Evolutionary conservation across 2,113 vertebrate species (phyloP).

Genomic region (Corydoras maculifer): DNA sequence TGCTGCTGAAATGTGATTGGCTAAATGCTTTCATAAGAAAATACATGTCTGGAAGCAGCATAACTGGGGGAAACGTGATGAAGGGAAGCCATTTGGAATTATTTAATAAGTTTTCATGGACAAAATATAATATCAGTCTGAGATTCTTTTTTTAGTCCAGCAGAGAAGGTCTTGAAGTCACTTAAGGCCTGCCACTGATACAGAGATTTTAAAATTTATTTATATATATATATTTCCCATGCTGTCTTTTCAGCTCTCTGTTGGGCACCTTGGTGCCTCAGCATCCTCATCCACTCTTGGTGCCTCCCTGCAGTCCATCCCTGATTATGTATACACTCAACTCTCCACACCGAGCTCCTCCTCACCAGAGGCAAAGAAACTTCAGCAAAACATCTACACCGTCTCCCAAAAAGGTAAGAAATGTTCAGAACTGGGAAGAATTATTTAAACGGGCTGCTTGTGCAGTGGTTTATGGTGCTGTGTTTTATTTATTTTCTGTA

Average conservation of each 20-base stretch:
- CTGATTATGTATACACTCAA: constrained; percentile 74
- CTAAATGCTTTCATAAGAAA: too few species aligned
- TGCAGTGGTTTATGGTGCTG: too few species aligned
- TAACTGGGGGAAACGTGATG: too few species aligned
- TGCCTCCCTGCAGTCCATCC: constrained; percentile 80
- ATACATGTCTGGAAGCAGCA: too few species aligned
- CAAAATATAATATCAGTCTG: too few species aligned
- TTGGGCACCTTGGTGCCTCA: constrained; percentile 47
- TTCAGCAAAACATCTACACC: constrained; percentile 79
- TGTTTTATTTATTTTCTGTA: constrained; percentile 18
- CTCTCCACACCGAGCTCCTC: constrained; percentile 71
- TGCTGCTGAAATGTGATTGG: too few species aligned
- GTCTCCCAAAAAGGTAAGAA: constrained; percentile 76
- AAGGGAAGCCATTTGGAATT: too few species aligned
- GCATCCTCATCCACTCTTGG: constrained; percentile 48
- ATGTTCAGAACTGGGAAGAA: not conserved
- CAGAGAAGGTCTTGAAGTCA: too few species aligned
- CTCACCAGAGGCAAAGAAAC: constrained; percentile 75
- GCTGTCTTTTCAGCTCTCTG: constrained; percentile 46
- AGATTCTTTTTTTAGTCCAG: too few species aligned
- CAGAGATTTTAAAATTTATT: too few species aligned
- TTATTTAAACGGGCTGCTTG: not conserved
- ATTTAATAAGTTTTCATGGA: too few species aligned
- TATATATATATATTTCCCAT: not conserved
- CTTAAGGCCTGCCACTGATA: too few species aligned